These are phyloP conservation scores for Pseudopodoces humilis DNA, from an alignment of 2,113 vertebrate species.

Conservation along the genomic window DNA sequence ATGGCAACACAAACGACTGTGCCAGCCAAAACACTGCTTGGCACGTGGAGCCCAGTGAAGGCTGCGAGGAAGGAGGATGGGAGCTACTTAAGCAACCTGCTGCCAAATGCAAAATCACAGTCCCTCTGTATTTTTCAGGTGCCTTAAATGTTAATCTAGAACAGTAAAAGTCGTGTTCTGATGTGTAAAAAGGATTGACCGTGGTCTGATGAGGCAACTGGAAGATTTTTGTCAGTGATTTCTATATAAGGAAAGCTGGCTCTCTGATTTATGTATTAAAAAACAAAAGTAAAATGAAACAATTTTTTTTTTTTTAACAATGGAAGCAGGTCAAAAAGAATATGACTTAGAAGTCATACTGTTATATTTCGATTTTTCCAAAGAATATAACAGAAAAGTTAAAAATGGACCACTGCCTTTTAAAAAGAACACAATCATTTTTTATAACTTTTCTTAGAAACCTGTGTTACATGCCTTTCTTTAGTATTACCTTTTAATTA, in stretches of 20 bases:
- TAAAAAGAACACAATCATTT: neutral
- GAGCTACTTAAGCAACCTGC: no score
- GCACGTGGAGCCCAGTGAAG: neutral
- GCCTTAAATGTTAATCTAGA: neutral
- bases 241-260: neutral
- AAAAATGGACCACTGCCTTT: neutral
- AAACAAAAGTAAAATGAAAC: neutral
- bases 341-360: neutral
- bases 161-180: neutral
- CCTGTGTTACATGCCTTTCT: neutral
- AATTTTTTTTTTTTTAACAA: neutral
- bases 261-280: neutral
- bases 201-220: neutral
- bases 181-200: neutral
- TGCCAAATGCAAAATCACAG: neutral
- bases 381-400: neutral
- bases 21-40: slow-evolving; percentile 44
- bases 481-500: slow-evolving; percentile 2
- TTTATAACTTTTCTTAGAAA: neutral
- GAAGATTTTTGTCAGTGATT: neutral
- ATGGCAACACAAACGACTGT: neutral
- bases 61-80: neutral
- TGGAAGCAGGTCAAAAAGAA: neutral
- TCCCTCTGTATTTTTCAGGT: neutral
- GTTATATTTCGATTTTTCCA: neutral